Evolutionary conservation across 2,888 invertebrate genomes (phyloP), one percentile per base, ranked within the genome.

Genomic region (Nyleta sp.): DNA sequence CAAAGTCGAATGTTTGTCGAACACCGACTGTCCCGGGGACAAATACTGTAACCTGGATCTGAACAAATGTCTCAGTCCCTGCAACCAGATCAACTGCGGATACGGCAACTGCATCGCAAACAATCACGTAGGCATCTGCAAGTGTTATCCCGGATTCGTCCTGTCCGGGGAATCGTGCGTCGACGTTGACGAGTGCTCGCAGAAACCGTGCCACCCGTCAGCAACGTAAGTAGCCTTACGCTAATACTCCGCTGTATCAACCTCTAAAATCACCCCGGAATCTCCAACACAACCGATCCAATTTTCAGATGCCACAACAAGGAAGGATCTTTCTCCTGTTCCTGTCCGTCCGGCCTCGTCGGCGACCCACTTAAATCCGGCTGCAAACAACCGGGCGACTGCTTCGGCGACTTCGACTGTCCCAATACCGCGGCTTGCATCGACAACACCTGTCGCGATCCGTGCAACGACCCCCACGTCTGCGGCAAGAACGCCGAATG

Each of bases 21-120:
- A 95, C 87, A 92, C 93, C 38, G 96, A 97, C 83, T 97, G 97
- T 86, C 91, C 95, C 2, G 90, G 87, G 31, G 95, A 96, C 78
- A 95, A 95, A 89, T 94, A 94, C 82, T 97, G 97, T 86, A 95
- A 96, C 85, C 89, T 91, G 2, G 93, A 93, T 83, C 94, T 92
- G 55, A 96, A 96, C 88, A 96, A 96, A 91, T 97, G 96, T 87
- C 92, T 94, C 83, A 95, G 95, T 91, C 96, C 96, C 71, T 98
- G 98, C 85, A 95, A 96, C 82, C 92, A 93, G 81, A 91, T 94
- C 2, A 93, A 93, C 79, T 98, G 98, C 89, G 95, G 95, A 67
- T 95, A 96, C 83, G 98, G 97, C 24, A 93, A 92, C 10, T 98
- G 98, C 86, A 92, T 93, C 82, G 94, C 95, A 8, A 91, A 93